phyloP scores from a whole-genome alignment of 2,797 vertebrate species.

The Eulemur rubriventer region DNA sequence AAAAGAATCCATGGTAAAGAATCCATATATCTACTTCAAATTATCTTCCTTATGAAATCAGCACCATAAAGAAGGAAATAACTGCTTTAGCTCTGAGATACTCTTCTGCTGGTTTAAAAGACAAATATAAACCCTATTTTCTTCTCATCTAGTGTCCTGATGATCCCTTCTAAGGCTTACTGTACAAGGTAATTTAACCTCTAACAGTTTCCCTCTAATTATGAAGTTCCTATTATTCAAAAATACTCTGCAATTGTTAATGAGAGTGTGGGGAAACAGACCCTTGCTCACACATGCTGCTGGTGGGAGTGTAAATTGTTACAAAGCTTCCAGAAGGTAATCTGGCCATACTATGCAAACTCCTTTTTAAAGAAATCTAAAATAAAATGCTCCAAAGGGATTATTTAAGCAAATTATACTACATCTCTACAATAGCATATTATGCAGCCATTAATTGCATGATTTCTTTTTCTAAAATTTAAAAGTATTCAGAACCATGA shows the following conservation, averaged over 20 bases:
- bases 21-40: conserved; percentile 21
- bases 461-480: background rate
- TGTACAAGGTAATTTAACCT: background rate
- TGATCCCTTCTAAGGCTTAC: background rate
- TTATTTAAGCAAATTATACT: conserved; percentile 19
- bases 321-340: conserved; percentile 1
- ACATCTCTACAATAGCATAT: background rate
- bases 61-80: conserved; percentile 13
- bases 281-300: background rate
- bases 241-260: background rate
- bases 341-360: background rate
- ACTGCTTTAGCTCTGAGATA: background rate
- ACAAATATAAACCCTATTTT: background rate
- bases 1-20: background rate
- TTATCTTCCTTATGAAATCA: background rate
- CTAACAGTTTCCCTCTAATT: background rate
- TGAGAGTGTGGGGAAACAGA: background rate
- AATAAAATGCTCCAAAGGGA: conserved; percentile 14
- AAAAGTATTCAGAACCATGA: conserved; percentile 35
- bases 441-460: background rate
- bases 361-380: background rate
- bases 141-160: background rate
- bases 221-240: conserved; percentile 41
- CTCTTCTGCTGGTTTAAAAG: conserved; percentile 22
- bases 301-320: background rate